Percentiles rank a stretch among this genome's conserved stretches.
phyloP scores from a whole-genome alignment of 2,888 invertebrate species.

The Schrankia costaestrigalis region DNA sequence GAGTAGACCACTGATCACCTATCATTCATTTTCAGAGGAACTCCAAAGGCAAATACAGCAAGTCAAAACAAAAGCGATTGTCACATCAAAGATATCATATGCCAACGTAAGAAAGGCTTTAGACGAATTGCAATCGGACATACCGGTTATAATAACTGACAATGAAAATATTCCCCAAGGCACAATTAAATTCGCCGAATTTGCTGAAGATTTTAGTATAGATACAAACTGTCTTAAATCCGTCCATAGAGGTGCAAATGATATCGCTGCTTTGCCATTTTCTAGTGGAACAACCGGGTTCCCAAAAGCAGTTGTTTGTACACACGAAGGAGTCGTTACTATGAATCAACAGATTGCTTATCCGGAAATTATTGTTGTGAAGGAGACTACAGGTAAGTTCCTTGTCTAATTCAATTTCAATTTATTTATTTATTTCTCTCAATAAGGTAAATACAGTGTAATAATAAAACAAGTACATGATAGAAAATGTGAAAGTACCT shows the following conservation, averaged over 20 bases:
- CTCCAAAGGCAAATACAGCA: slow-evolving; percentile 82
- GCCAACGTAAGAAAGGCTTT: slow-evolving; percentile 71
- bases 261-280: slow-evolving; percentile 86
- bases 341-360: slow-evolving; percentile 65
- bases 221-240: slow-evolving; percentile 74
- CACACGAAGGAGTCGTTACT: slow-evolving; percentile 80
- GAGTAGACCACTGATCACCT: not conserved
- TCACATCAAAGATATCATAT: slow-evolving; percentile 81
- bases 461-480: too few species aligned
- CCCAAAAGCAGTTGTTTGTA: slow-evolving; percentile 86
- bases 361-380: slow-evolving; percentile 55
- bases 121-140: slow-evolving; percentile 56
- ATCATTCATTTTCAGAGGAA: slow-evolving; percentile 80
- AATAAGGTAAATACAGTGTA: too few species aligned
- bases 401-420: too few species aligned
- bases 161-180: slow-evolving; percentile 73
- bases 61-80: slow-evolving; percentile 82
- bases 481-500: too few species aligned
- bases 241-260: slow-evolving; percentile 70
- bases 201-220: slow-evolving; percentile 76
- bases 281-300: slow-evolving; percentile 94
- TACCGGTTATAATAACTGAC: slow-evolving; percentile 77
- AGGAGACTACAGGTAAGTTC: slow-evolving; percentile 62
- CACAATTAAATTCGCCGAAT: slow-evolving; percentile 83
- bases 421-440: too few species aligned